A percentile compares a stretch with the other conserved stretches of the same genome.
Evolutionary conservation across 2,888 invertebrate genomes (phyloP).

Genomic region (Cyclophora albipunctata): DNA sequence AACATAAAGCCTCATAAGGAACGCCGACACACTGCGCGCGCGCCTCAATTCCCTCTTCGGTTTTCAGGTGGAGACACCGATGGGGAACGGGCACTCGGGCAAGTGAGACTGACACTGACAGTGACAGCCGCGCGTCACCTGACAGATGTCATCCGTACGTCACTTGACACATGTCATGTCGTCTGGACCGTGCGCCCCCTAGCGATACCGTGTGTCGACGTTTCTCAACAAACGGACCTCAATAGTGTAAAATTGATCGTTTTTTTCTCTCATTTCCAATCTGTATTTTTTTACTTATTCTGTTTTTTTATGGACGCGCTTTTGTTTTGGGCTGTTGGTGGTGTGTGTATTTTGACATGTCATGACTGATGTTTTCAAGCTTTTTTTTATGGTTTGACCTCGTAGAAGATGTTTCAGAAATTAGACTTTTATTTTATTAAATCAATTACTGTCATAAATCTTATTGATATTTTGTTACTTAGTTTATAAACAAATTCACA

Average conservation of each 20-base stretch:
- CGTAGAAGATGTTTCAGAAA: too few relatives aligned
- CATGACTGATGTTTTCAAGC: too few relatives aligned
- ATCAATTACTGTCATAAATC: too few relatives aligned
- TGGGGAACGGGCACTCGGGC: conserved; percentile 61
- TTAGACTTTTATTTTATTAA: too few relatives aligned
- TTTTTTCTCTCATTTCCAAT: conserved; percentile 28
- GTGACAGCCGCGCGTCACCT: conserved; percentile 16
- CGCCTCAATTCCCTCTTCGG: conserved; percentile 52
- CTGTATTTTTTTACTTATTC: conserved; percentile 1
- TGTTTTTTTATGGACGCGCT: too few relatives aligned
- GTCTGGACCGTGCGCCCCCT: conserved; percentile 13
- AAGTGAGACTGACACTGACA: conserved; percentile 49
- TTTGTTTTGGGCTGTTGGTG: too few relatives aligned
- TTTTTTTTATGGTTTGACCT: too few relatives aligned
- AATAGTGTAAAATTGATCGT: conserved; percentile 61
- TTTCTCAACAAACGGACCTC: conserved; percentile 72
- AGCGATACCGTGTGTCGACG: conserved; percentile 69
- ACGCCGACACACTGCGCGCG: conserved; percentile 70
- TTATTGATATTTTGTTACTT: too few relatives aligned
- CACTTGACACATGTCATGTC: too few relatives aligned
- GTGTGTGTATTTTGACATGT: too few relatives aligned
- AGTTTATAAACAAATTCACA: too few relatives aligned
- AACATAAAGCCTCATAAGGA: conserved; percentile 51
- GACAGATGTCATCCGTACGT: too few relatives aligned
- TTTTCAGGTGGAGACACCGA: conserved; percentile 61